A percentile compares a stretch with the other conserved stretches of the same genome.
phyloP scores from a whole-genome alignment of 2,888 invertebrate genomes.

The Eurytoma adleriae region DNA sequence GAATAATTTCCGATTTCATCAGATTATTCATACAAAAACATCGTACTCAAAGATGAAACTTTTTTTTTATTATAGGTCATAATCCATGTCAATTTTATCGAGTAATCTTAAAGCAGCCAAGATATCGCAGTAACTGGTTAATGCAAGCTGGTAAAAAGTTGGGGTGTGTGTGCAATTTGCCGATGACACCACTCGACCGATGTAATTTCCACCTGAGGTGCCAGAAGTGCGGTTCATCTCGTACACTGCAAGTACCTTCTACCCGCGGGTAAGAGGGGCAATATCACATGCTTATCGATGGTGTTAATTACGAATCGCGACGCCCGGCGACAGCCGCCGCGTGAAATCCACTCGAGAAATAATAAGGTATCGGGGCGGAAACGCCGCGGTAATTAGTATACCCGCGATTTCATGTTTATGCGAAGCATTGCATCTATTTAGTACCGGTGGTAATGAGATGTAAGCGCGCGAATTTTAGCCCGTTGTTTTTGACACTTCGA shows the following conservation, averaged over 20 bases:
- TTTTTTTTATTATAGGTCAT: too few species aligned
- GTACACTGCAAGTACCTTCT: conserved; percentile 1
- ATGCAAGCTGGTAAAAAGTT: not conserved
- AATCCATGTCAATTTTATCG: too few species aligned
- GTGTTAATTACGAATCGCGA: conserved; percentile 39
- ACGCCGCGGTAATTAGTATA: conserved; percentile 43
- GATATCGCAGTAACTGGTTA: not conserved
- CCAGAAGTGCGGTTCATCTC: conserved; percentile 29
- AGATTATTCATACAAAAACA: too few species aligned
- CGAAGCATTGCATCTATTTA: not conserved
- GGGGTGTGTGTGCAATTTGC: not conserved
- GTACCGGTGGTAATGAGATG: not conserved
- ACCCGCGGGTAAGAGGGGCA: conserved; percentile 31
- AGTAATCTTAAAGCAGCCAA: not conserved
- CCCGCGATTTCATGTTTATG: not conserved
- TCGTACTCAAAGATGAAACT: too few species aligned
- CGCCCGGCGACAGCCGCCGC: not conserved
- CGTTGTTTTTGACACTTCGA: not conserved
- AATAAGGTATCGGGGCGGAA: conserved; percentile 46
- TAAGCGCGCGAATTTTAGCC: not conserved
- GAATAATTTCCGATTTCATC: too few species aligned
- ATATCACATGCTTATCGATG: conserved; percentile 46
- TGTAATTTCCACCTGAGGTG: conserved; percentile 3
- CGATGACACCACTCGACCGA: conserved; percentile 4
- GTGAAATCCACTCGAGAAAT: conserved; percentile 33